These are phyloP conservation scores for Drosophila percnosoma DNA, from an alignment of 2,888 invertebrate genomes.

Conservation along the genomic window DNA sequence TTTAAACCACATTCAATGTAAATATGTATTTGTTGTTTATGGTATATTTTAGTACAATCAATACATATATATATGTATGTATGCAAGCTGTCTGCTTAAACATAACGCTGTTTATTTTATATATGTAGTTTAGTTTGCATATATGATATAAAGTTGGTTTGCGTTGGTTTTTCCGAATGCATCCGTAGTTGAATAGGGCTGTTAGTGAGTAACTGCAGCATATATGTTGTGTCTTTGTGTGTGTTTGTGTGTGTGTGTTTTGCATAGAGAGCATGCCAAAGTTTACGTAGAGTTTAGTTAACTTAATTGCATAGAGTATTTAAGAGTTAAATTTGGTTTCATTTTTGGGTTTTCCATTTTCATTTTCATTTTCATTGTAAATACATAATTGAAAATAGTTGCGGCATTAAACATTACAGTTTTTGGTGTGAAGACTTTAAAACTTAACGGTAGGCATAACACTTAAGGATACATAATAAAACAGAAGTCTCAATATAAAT, in stretches of 20 bases:
- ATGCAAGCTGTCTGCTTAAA: slow-evolving; percentile 68
- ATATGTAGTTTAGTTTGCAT: slow-evolving; percentile 52
- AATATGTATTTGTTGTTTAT: slow-evolving; percentile 77
- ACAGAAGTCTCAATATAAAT: slow-evolving; percentile 62
- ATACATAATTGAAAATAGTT: slow-evolving; percentile 73
- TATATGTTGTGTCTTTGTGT: slow-evolving; percentile 15
- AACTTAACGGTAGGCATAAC: slow-evolving; percentile 80
- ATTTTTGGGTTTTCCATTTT: slow-evolving; percentile 2
- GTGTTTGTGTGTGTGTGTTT: not conserved
- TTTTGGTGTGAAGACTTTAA: slow-evolving; percentile 53
- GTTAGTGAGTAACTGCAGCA: slow-evolving; percentile 49
- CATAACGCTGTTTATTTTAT: slow-evolving; percentile 67
- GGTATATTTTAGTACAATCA: slow-evolving; percentile 65
- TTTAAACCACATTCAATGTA: slow-evolving; percentile 80
- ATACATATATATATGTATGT: slow-evolving; percentile 31
- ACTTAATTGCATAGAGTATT: slow-evolving; percentile 75
- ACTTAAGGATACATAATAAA: slow-evolving; percentile 67
- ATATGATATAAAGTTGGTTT: slow-evolving; percentile 56
- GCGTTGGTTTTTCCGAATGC: slow-evolving; percentile 61
- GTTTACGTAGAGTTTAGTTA: slow-evolving; percentile 55
- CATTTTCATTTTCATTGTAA: slow-evolving; percentile 24
- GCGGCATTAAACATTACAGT: slow-evolving; percentile 42
- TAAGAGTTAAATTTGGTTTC: slow-evolving; percentile 43
- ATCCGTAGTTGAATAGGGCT: slow-evolving; percentile 56
- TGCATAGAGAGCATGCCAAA: slow-evolving; percentile 50